Conservation (phyloP, 2,797 vertebrate species). For the Sebastes variabilis region DNA sequence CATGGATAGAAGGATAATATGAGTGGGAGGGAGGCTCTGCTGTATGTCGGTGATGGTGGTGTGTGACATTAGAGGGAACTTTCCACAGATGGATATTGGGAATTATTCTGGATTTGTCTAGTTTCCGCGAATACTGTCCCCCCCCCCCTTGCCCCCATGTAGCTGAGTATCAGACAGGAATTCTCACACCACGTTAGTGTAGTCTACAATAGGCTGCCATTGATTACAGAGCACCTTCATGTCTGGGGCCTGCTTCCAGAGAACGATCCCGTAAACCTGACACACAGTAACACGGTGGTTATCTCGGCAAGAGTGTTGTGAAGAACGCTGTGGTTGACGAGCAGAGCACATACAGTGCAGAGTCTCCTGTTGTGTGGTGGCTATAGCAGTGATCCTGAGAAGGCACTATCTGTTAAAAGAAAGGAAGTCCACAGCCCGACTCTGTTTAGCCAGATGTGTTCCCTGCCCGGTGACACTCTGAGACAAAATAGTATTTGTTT, state of each 20-base stretch:
- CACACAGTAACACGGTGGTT: not conserved
- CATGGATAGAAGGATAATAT: constrained; percentile 56
- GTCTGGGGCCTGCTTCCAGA: constrained; percentile 8
- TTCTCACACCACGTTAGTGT: constrained; percentile 41
- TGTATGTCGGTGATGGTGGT: constrained; percentile 41
- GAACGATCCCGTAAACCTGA: constrained; percentile 5
- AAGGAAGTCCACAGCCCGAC: constrained; percentile 18
- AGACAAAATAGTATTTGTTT: constrained; percentile 78
- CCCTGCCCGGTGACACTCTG: constrained; percentile 53
- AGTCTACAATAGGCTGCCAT: constrained; percentile 18
- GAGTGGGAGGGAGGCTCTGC: constrained; percentile 63
- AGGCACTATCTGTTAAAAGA: constrained; percentile 52
- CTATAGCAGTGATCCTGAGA: constrained; percentile 7
- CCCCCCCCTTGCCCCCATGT: not conserved
- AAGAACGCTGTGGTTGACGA: constrained; percentile 13
- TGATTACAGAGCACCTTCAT: constrained; percentile 51
- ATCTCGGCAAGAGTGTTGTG: constrained; percentile 3
- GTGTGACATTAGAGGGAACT: constrained; percentile 62
- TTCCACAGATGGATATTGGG: constrained; percentile 48
- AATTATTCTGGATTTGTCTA: constrained; percentile 43
- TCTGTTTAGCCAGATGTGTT: constrained; percentile 74
- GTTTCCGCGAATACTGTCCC: constrained; percentile 32
- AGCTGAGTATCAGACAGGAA: constrained; percentile 40
- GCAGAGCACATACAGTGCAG: not conserved
- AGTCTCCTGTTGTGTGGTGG: constrained; percentile 26